Conservation (phyloP, 2,797 vertebrate genomes). For the Clarias platycephalus region DNA sequence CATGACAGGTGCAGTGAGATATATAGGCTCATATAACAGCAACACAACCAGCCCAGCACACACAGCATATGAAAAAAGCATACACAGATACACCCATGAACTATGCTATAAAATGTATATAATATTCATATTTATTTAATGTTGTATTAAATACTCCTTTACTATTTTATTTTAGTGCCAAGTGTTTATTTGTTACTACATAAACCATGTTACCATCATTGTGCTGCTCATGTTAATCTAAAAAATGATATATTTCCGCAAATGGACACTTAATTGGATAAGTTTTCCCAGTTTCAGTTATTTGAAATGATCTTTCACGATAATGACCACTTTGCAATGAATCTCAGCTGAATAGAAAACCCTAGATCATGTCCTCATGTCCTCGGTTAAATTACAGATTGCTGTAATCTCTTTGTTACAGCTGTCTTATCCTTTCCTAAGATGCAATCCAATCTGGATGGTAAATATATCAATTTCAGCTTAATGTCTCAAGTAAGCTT, state of each 20-base stretch:
- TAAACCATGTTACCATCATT: background rate
- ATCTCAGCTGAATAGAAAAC: background rate
- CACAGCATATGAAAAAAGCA: background rate
- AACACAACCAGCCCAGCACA: background rate
- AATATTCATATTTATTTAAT: no score
- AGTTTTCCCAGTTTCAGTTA: background rate
- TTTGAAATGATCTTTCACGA: background rate
- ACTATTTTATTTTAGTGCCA: background rate
- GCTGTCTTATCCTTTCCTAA: background rate
- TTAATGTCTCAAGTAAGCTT: background rate
- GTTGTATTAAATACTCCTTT: background rate
- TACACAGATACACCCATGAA: background rate
- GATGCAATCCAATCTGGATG: background rate
- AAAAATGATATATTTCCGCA: no score
- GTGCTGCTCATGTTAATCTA: background rate
- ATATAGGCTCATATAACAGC: background rate
- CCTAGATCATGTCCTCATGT: background rate
- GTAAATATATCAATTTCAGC: background rate
- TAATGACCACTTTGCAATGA: background rate
- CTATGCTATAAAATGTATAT: background rate
- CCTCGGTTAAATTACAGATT: background rate
- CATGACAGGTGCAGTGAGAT: slow-evolving; percentile 26
- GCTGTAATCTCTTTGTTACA: background rate
- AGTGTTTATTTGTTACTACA: background rate
- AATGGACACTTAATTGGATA: background rate